A percentile compares a stretch with the other conserved stretches of the same genome.
Evolutionary conservation across 1,140 invertebrate genomes (phyloP).

Genomic region (Arctopsyche grandis): DNA sequence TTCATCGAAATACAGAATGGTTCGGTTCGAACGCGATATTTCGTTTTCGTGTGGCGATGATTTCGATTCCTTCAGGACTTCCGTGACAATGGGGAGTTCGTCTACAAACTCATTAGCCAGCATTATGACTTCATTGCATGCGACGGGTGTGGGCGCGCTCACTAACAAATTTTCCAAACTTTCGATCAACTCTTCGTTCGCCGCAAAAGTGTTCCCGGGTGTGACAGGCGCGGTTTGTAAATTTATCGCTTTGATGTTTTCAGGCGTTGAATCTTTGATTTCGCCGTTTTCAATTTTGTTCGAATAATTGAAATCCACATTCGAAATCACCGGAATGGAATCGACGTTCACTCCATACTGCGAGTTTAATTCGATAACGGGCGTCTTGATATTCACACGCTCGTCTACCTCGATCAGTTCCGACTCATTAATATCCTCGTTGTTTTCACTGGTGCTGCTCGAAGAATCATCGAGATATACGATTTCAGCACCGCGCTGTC

Average conservation of each 20-base stretch:
- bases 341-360: neutral
- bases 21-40: neutral
- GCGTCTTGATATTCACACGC: conserved; percentile 63
- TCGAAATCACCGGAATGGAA: conserved; percentile 8
- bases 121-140: conserved; percentile 52
- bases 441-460: conserved; percentile 63
- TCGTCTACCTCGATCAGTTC: conserved; percentile 57
- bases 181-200: conserved; percentile 49
- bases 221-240: neutral
- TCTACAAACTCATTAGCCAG: conserved; percentile 51
- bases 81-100: conserved; percentile 47
- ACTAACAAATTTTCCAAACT: conserved; percentile 48
- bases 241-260: neutral
- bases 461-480: conserved; percentile 66
- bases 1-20: neutral
- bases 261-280: neutral
- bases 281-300: neutral
- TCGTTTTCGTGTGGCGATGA: conserved; percentile 14
- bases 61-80: conserved; percentile 38
- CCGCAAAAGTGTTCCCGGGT: conserved; percentile 20
- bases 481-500: conserved; percentile 63
- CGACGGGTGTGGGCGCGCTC: conserved; percentile 33
- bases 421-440: conserved; percentile 56
- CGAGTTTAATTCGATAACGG: conserved; percentile 64
- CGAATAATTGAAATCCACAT: conserved; percentile 3